A percentile compares a stretch with the other conserved stretches of the same genome.
phyloP scores from a whole-genome alignment of 2,888 invertebrate genomes.

The Euspilapteryx auroguttella region DNA sequence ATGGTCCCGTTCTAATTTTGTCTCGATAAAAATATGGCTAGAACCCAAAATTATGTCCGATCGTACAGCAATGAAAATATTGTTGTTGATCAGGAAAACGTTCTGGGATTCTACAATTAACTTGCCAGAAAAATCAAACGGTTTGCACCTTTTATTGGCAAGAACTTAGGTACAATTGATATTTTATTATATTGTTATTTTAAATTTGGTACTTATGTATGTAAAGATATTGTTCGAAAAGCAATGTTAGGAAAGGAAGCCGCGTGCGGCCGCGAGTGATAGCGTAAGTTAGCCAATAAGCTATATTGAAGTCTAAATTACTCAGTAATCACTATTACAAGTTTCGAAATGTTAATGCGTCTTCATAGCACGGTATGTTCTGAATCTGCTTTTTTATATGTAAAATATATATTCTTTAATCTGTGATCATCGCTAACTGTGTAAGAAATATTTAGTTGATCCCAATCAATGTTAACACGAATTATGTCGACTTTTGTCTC shows the following conservation, averaged over 20 bases:
- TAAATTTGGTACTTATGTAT: constrained; percentile 56
- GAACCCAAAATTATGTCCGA: too few relatives aligned
- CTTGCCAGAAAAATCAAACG: too few relatives aligned
- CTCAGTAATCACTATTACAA: constrained; percentile 58
- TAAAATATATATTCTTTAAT: constrained; percentile 30
- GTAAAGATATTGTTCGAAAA: constrained; percentile 53
- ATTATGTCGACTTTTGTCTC: not conserved
- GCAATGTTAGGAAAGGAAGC: constrained; percentile 36
- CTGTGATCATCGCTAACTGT: constrained; percentile 58
- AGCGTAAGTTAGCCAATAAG: constrained; percentile 53
- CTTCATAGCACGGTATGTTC: constrained; percentile 57
- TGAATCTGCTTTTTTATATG: constrained; percentile 56
- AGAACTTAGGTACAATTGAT: constrained; percentile 62
- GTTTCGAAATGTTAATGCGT: constrained; percentile 52
- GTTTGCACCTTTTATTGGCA: constrained; percentile 50
- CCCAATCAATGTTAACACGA: constrained; percentile 16
- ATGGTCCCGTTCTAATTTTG: too few relatives aligned
- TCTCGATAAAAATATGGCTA: too few relatives aligned
- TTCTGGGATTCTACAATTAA: too few relatives aligned
- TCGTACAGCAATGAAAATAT: too few relatives aligned
- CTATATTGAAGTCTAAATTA: constrained; percentile 55
- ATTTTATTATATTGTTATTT: constrained; percentile 60
- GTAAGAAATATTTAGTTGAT: constrained; percentile 50
- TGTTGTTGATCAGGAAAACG: too few relatives aligned
- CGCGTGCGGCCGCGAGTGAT: constrained; percentile 37